Conservation (phyloP, 2,888 invertebrate genomes). For the Strigamia transsilvanica region DNA sequence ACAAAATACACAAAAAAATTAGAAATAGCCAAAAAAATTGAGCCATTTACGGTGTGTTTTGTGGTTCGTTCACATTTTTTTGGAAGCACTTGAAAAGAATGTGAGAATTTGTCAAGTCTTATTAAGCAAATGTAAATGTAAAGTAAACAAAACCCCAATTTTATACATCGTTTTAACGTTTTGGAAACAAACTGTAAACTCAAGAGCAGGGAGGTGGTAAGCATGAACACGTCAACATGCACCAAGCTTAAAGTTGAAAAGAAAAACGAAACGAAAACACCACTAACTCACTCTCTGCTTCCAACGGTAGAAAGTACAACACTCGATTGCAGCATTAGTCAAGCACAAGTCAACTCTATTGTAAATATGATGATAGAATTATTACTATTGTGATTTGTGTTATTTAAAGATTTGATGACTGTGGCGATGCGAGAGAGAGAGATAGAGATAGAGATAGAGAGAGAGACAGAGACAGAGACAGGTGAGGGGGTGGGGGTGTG, state of each 20-base stretch:
- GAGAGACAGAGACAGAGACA: no score
- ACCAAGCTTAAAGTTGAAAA: background rate
- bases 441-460: background rate
- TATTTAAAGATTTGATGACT: constrained; percentile 6
- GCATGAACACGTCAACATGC: constrained; percentile 18
- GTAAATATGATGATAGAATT: constrained; percentile 17
- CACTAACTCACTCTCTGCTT: background rate
- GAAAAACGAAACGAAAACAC: background rate
- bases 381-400: background rate
- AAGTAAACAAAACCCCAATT: background rate
- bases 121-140: background rate
- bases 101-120: background rate
- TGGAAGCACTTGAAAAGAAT: constrained; percentile 36
- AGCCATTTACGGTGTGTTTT: constrained; percentile 33
- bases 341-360: constrained; percentile 22
- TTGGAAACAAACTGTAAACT: constrained; percentile 16
- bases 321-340: constrained; percentile 17
- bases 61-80: constrained; percentile 3
- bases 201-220: background rate
- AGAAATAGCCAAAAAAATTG: constrained; percentile 41
- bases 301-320: background rate
- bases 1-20: constrained; percentile 7
- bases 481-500: background rate
- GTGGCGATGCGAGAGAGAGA: constrained; percentile 17
- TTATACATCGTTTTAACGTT: background rate